Evolutionary conservation across 2,888 invertebrate genomes (phyloP).

Genomic region (Hylaea fasciaria): DNA sequence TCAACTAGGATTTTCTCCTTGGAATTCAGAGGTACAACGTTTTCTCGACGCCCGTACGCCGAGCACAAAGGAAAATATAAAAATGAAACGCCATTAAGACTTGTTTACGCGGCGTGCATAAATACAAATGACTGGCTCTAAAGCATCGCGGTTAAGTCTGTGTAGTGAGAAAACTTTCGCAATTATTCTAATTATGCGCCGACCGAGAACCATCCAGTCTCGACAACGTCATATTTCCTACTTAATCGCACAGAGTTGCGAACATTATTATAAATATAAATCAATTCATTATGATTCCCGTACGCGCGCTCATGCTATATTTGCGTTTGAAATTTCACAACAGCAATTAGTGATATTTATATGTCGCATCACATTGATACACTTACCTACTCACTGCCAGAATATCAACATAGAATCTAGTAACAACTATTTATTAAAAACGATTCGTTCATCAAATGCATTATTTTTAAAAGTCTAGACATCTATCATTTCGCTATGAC

Average conservation of each 20-base stretch:
- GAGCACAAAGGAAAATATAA: constrained; percentile 55
- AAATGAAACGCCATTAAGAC: constrained; percentile 60
- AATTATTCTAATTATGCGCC: constrained; percentile 81
- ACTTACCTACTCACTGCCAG: constrained; percentile 11
- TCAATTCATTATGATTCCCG: constrained; percentile 68
- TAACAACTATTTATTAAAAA: constrained; percentile 2
- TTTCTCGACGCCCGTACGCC: constrained; percentile 46
- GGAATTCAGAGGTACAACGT: constrained; percentile 51
- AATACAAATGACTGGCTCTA: constrained; percentile 73
- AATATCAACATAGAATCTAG: background rate
- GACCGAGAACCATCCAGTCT: constrained; percentile 72
- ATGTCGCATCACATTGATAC: constrained; percentile 29
- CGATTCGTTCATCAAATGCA: constrained; percentile 5
- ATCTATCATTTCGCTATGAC: constrained; percentile 38
- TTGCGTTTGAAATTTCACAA: constrained; percentile 51
- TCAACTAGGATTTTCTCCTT: constrained; percentile 63
- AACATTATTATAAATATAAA: constrained; percentile 75
- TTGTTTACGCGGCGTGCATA: constrained; percentile 69
- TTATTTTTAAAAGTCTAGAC: constrained; percentile 25
- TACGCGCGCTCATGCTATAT: constrained; percentile 53
- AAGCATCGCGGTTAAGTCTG: constrained; percentile 69
- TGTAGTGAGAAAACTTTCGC: constrained; percentile 76
- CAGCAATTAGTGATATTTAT: constrained; percentile 44
- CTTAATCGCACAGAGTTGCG: constrained; percentile 75
- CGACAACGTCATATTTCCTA: constrained; percentile 77